Base-by-base conservation (phyloP, 2,888 invertebrate species). In the Norana najaformis region DNA sequence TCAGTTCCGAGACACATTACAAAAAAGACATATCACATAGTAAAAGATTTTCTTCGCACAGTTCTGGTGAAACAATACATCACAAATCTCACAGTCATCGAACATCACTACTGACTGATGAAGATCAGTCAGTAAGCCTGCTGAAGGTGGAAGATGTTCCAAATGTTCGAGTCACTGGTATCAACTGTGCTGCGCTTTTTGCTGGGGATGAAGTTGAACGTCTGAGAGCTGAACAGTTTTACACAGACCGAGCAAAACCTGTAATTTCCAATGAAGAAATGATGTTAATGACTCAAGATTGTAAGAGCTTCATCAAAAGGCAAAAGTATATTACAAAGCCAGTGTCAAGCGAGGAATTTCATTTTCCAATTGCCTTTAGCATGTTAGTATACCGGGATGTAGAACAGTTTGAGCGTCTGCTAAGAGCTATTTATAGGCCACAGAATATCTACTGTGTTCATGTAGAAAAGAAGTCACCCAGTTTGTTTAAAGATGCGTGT, bases 361-460 rank as follows among this genome's bases (percentile, higher is more conserved):
- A 89, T 20, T 92, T 92, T 89, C 91, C 91, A 8, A 37, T 92
- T 39, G 92, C 92, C 14, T 92, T 88, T 88, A 91, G 91, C 82
- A 89, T 92, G 18, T 36, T 92, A 23, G 88, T 92, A 88, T 91
- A 89, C 90, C 89, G 90, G 83, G 91, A 92, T 53, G 47, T 90
- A 35, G 90, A 90, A 41, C 91, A 90, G 89, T 88, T 92, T 83
- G 92, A 91, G 53, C 39, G 91, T 16, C 89, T 92, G n/a, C 89
- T 92, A 14, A 88, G 92, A 38, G 91, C 91, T 34, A 90, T 92
- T 53, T 92, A 92, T 89, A 85, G 91, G 37, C 91, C 92, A 39
- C 92, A 92, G 88, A 92, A 92, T 85, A 90, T 85, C 83, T 92
- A 92, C 90, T 92, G 92, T 85, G 83, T 92, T 34, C 92, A 92